A percentile compares a stretch with the other conserved stretches of the same genome.
phyloP scores from a whole-genome alignment of 2,888 invertebrate species.

The Trichopoda pennipes region DNA sequence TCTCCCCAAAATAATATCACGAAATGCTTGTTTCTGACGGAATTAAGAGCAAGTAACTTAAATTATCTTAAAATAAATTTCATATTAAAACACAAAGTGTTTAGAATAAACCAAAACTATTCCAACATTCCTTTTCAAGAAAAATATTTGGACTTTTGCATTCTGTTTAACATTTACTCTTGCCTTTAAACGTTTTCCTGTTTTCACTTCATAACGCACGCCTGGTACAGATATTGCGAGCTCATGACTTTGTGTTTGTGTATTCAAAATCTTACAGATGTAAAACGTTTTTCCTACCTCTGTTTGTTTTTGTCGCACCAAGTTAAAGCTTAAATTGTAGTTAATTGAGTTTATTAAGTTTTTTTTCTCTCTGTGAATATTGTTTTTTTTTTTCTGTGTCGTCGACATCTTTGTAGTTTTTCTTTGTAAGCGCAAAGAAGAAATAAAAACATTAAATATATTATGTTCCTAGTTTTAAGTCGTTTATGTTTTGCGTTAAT shows the following conservation, averaged over 20 bases:
- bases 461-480: constrained; percentile 61
- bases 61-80: too few species aligned
- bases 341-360: constrained; percentile 64
- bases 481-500: constrained; percentile 68
- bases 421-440: constrained; percentile 1
- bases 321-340: constrained; percentile 64
- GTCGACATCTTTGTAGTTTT: constrained; percentile 25
- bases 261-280: constrained; percentile 27
- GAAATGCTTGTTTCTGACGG: too few species aligned
- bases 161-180: neutral
- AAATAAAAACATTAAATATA: constrained; percentile 33
- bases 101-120: too few species aligned
- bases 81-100: too few species aligned
- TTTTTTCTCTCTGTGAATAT: constrained; percentile 1
- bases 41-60: too few species aligned
- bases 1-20: too few species aligned
- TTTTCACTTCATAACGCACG: constrained; percentile 54
- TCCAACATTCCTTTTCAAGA: too few species aligned
- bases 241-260: neutral
- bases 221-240: constrained; percentile 4
- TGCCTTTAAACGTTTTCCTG: constrained; percentile 55
- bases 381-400: constrained; percentile 1
- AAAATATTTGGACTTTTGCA: too few species aligned
- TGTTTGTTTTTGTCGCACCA: constrained; percentile 41
- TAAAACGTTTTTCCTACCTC: constrained; percentile 28